Conservation (phyloP, 2,888 invertebrate genomes). For the Trichopoda pennipes region DNA sequence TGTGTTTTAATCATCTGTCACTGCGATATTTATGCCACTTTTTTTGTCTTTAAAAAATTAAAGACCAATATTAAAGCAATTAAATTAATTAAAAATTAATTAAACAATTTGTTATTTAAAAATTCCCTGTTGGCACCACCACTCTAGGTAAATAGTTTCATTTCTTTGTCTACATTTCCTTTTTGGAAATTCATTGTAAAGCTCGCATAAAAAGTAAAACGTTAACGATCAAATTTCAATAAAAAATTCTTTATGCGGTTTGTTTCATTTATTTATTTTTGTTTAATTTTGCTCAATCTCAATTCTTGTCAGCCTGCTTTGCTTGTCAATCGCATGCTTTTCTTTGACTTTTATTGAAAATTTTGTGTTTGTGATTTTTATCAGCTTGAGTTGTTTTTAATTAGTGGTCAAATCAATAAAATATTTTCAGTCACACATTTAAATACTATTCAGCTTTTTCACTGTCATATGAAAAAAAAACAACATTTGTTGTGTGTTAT, state of each 20-base stretch:
- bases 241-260: slow-evolving; percentile 47
- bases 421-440: slow-evolving; percentile 29
- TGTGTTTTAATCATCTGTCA: background rate
- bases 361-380: slow-evolving; percentile 62
- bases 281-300: slow-evolving; percentile 16
- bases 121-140: background rate
- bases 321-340: slow-evolving; percentile 2
- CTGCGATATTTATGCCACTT: too few species aligned
- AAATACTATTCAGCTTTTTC: slow-evolving; percentile 37
- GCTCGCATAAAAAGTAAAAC: slow-evolving; percentile 3
- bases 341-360: slow-evolving; percentile 43
- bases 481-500: background rate
- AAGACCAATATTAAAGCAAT: too few species aligned
- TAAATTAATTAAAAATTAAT: too few species aligned
- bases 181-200: slow-evolving; percentile 19
- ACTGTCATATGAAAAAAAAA: background rate
- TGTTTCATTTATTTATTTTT: slow-evolving; percentile 36
- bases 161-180: background rate
- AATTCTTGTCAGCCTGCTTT: slow-evolving; percentile 23
- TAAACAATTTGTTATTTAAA: too few species aligned
- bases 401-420: slow-evolving; percentile 65
- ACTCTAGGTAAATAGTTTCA: background rate
- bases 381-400: slow-evolving; percentile 71
- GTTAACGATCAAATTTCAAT: slow-evolving; percentile 19
- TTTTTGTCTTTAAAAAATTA: too few species aligned